Evolutionary conservation across 2,797 vertebrate genomes (phyloP).

Genomic region (Squalus acanthias): DNA sequence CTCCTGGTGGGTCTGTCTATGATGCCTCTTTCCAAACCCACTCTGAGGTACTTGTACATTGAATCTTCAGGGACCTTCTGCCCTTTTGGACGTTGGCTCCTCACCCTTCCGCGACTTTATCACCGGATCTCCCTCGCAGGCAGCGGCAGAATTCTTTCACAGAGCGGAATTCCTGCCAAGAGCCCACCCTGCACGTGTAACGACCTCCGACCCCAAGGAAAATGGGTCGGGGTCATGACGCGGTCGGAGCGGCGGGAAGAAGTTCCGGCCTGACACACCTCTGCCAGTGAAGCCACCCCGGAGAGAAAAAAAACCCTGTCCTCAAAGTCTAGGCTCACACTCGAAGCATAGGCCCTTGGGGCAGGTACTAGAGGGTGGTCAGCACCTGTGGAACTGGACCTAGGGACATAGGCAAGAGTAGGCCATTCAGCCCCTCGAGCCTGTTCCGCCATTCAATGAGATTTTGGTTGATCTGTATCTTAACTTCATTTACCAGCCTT

Average conservation of each 20-base stretch:
- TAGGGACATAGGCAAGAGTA: too few species aligned
- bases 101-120: neutral
- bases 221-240: neutral
- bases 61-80: neutral
- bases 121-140: neutral
- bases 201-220: too few species aligned
- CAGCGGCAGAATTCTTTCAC: neutral
- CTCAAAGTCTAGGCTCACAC: neutral
- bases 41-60: neutral
- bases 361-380: neutral
- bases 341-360: neutral
- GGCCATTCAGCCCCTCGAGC: too few species aligned
- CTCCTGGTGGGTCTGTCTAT: neutral
- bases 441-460: too few species aligned
- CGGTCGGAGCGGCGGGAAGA: neutral
- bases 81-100: neutral
- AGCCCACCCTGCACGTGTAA: neutral
- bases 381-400: neutral
- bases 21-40: neutral
- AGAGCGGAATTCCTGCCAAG: neutral
- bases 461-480: neutral
- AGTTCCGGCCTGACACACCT: neutral
- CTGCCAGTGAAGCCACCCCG: neutral
- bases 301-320: neutral
- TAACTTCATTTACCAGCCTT: neutral